Conservation (phyloP, 2,113 vertebrate genomes). For the Pontoporia blainvillei region DNA sequence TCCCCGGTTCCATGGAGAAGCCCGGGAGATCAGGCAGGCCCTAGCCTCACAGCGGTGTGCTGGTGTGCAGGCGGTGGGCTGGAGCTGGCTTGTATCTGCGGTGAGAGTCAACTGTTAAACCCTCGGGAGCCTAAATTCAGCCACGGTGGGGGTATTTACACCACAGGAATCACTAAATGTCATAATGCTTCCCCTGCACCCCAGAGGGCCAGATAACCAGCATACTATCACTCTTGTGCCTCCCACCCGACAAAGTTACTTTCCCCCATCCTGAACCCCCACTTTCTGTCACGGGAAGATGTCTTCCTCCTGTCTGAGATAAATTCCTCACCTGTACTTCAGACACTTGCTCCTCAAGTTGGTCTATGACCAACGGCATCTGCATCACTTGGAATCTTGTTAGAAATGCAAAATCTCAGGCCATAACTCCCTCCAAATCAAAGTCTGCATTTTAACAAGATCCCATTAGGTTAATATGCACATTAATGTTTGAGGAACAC, state of each 20-base stretch:
- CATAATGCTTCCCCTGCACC: background rate
- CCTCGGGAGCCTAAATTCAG: background rate
- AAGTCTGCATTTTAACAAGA: background rate
- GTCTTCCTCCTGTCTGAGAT: background rate
- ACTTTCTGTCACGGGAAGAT: background rate
- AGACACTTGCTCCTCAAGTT: background rate
- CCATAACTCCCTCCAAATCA: background rate
- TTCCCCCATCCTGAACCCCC: background rate
- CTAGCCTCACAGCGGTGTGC: background rate
- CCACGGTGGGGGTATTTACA: background rate
- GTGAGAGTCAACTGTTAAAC: background rate
- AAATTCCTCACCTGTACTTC: background rate
- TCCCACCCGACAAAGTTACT: background rate
- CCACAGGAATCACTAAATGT: background rate
- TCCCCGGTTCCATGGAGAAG: background rate
- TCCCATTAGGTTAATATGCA: background rate
- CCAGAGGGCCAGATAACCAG: background rate
- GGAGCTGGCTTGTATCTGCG: background rate
- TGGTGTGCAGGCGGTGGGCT: fast-evolving
- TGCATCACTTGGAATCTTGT: background rate
- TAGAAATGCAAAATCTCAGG: background rate
- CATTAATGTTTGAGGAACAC: background rate
- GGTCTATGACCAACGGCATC: background rate
- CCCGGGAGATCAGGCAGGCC: background rate
- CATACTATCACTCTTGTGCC: fast-evolving